These are phyloP conservation scores for Hydraecia micacea DNA, from an alignment of 2,888 invertebrate species.

Conservation along the genomic window DNA sequence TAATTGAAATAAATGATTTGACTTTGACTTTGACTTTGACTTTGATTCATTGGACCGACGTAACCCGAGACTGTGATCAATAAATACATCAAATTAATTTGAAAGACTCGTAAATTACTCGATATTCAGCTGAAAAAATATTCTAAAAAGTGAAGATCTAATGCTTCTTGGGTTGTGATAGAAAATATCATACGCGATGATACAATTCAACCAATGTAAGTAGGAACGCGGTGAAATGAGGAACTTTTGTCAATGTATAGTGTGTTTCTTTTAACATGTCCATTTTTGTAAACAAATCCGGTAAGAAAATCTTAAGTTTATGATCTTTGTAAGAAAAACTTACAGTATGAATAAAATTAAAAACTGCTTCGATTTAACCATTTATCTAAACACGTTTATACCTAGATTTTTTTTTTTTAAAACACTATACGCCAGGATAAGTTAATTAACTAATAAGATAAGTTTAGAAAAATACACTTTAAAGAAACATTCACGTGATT, in stretches of 20 bases:
- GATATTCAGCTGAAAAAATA: slow-evolving; percentile 25
- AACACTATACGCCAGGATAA: too few species aligned
- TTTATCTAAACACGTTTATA: not conserved
- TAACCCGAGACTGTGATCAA: not conserved
- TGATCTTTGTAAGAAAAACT: not conserved
- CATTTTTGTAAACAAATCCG: not conserved
- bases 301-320: not conserved
- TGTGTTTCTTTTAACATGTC: not conserved
- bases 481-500: not conserved
- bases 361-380: not conserved
- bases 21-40: too few species aligned
- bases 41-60: not conserved
- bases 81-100: slow-evolving; percentile 21
- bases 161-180: slow-evolving; percentile 14
- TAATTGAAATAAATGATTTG: too few species aligned
- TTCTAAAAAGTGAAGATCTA: slow-evolving; percentile 33
- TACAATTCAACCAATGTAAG: not conserved
- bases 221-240: not conserved
- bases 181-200: slow-evolving; percentile 17
- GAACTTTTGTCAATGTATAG: not conserved
- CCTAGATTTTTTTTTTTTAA: too few species aligned
- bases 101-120: slow-evolving; percentile 5
- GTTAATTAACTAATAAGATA: not conserved
- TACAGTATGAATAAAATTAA: not conserved
- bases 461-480: not conserved